These are phyloP conservation scores for Ophthalmolycus amberensis DNA, from an alignment of 2,113 vertebrate genomes.

Conservation along the genomic window DNA sequence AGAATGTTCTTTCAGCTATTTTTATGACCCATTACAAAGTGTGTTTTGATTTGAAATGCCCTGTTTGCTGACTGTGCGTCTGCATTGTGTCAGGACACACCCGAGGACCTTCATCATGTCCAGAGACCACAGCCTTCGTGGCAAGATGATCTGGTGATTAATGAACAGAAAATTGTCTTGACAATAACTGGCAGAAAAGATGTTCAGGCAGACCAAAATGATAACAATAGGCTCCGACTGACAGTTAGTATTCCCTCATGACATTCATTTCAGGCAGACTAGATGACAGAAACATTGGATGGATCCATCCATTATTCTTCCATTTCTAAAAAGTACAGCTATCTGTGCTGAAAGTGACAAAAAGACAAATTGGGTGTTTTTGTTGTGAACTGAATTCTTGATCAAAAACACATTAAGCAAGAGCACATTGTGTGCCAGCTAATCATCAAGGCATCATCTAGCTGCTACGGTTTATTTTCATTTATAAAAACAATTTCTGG, in stretches of 20 bases:
- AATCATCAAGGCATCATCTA: neutral
- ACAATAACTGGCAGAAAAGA: conserved; percentile 7
- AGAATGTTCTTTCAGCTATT: neutral
- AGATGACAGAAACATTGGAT: neutral
- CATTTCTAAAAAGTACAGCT: conserved; percentile 8
- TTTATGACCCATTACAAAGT: neutral
- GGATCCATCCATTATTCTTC: conserved; percentile 11
- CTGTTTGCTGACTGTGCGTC: conserved; percentile 5
- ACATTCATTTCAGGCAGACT: conserved; percentile 8
- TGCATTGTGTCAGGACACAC: conserved; percentile 71
- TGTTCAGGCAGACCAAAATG: neutral
- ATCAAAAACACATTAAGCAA: conserved; percentile 21
- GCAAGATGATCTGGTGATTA: conserved; percentile 84
- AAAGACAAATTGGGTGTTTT: conserved; percentile 11
- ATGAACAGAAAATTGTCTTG: conserved; percentile 25
- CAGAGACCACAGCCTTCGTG: conserved; percentile 79
- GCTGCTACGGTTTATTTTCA: neutral
- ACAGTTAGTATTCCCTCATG: conserved; percentile 10
- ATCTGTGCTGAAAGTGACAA: conserved; percentile 5
- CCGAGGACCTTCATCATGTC: conserved; percentile 70
- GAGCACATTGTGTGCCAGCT: neutral
- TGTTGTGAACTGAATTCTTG: conserved; percentile 5
- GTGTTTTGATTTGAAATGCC: neutral
- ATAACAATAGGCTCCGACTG: neutral
- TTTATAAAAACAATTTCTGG: neutral